Conservation (phyloP, 1,140 invertebrate species). For the Drosophila trapezifrons region DNA sequence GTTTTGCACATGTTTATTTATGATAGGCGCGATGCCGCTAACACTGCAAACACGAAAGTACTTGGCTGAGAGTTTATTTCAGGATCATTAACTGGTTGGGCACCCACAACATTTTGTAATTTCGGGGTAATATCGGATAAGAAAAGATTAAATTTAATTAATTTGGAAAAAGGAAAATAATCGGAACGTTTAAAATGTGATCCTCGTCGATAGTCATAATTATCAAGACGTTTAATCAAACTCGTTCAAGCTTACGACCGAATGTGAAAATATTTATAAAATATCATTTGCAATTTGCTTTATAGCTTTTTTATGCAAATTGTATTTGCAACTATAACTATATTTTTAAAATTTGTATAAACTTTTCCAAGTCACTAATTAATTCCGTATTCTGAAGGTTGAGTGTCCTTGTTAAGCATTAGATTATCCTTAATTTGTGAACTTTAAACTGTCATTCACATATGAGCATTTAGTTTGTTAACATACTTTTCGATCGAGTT, state of each 20-base stretch:
- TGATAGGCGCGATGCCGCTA: slow-evolving; percentile 59
- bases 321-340: not conserved
- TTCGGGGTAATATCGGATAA: not conserved
- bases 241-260: no score
- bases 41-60: slow-evolving; percentile 25
- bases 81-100: not conserved
- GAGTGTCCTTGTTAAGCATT: not conserved
- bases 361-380: not conserved
- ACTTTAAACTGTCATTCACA: slow-evolving; percentile 26
- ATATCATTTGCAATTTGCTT: no score
- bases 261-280: not conserved
- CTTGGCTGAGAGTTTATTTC: not conserved
- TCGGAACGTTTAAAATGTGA: no score
- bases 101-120: not conserved
- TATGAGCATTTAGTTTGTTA: slow-evolving; percentile 20
- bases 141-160: not conserved
- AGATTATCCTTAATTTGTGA: not conserved
- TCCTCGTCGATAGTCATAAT: no score
- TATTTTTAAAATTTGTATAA: not conserved
- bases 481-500: slow-evolving; percentile 44
- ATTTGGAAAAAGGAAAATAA: not conserved
- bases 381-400: not conserved
- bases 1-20: slow-evolving; percentile 56
- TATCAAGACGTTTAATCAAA: no score
- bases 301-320: not conserved